These are phyloP conservation scores for Chrysolina americana DNA, from an alignment of 2,888 invertebrate species.

Conservation along the genomic window DNA sequence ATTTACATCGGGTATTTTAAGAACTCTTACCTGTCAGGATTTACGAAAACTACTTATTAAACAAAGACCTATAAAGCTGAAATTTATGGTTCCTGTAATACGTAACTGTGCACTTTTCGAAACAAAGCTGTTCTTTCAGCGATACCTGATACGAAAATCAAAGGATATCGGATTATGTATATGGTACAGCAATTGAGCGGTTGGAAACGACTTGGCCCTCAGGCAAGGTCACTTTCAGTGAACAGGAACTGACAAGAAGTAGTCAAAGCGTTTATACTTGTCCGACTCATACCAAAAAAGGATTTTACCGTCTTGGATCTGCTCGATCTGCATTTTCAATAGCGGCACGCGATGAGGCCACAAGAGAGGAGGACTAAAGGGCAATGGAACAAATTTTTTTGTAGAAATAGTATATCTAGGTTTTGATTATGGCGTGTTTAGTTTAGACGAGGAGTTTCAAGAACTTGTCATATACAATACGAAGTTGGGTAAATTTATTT, in stretches of 20 bases:
- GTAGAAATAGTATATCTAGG: background rate
- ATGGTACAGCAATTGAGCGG: slow-evolving; percentile 27
- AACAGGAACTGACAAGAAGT: slow-evolving; percentile 41
- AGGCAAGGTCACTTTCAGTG: slow-evolving; percentile 39
- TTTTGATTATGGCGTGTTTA: too few species aligned
- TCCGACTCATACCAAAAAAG: slow-evolving; percentile 32
- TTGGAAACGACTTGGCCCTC: slow-evolving; percentile 31
- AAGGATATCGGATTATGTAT: slow-evolving; percentile 7
- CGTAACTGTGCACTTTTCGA: slow-evolving; percentile 22
- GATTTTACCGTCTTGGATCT: slow-evolving; percentile 14
- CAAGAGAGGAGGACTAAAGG: background rate
- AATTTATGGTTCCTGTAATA: slow-evolving; percentile 34
- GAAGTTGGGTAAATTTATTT: too few species aligned
- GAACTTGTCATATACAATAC: too few species aligned
- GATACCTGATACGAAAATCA: slow-evolving; percentile 1
- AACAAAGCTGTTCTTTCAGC: background rate
- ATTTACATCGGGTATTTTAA: slow-evolving; percentile 31
- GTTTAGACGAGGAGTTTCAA: background rate
- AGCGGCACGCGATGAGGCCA: slow-evolving; percentile 15
- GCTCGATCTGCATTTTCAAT: slow-evolving; percentile 4
- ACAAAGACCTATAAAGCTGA: slow-evolving; percentile 33
- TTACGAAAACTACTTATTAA: slow-evolving; percentile 33
- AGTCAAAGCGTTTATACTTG: slow-evolving; percentile 30
- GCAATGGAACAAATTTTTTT: background rate
- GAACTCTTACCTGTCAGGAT: slow-evolving; percentile 32